Evolutionary conservation across 1,140 invertebrate genomes (phyloP).

Genomic region (Scaptomyza pallida): DNA sequence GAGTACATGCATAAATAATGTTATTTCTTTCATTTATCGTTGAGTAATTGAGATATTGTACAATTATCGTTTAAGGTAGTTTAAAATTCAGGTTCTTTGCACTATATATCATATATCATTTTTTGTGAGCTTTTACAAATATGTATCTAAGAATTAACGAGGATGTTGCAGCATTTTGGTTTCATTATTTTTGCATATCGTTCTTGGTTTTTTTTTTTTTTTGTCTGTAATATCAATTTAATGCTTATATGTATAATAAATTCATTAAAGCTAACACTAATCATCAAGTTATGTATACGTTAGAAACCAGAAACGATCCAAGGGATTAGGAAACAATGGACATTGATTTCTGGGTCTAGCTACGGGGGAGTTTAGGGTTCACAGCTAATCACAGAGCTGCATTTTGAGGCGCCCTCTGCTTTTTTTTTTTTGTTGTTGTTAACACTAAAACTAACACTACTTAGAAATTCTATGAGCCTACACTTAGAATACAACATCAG

Average conservation of each 20-base stretch:
- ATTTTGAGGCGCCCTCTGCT: slow-evolving; percentile 23
- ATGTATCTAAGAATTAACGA: slow-evolving; percentile 42
- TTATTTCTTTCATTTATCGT: slow-evolving; percentile 10
- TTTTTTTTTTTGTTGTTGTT: slow-evolving; percentile 1
- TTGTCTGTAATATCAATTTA: slow-evolving; percentile 72
- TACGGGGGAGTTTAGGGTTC: slow-evolving; percentile 19
- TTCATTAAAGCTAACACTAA: slow-evolving; percentile 76
- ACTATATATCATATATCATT: slow-evolving; percentile 11
- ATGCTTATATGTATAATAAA: slow-evolving; percentile 75
- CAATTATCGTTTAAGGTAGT: slow-evolving; percentile 47
- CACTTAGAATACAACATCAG: slow-evolving; percentile 68
- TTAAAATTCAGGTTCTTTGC: slow-evolving; percentile 40
- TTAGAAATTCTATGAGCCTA: slow-evolving; percentile 70
- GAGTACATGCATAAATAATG: slow-evolving; percentile 23
- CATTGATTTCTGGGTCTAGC: not conserved
- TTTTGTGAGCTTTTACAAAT: slow-evolving; percentile 57
- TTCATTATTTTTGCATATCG: slow-evolving; percentile 47
- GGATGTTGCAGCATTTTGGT: slow-evolving; percentile 74
- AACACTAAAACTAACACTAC: slow-evolving; percentile 35
- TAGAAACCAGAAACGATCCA: slow-evolving; percentile 14
- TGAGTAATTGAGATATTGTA: slow-evolving; percentile 45
- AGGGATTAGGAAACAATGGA: slow-evolving; percentile 6
- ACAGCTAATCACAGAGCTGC: slow-evolving; percentile 46
- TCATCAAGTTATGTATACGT: slow-evolving; percentile 47
- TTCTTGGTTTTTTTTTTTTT: slow-evolving; percentile 36